Evolutionary conservation across 2,888 invertebrate genomes (phyloP).

Genomic region (Seira musarum): DNA sequence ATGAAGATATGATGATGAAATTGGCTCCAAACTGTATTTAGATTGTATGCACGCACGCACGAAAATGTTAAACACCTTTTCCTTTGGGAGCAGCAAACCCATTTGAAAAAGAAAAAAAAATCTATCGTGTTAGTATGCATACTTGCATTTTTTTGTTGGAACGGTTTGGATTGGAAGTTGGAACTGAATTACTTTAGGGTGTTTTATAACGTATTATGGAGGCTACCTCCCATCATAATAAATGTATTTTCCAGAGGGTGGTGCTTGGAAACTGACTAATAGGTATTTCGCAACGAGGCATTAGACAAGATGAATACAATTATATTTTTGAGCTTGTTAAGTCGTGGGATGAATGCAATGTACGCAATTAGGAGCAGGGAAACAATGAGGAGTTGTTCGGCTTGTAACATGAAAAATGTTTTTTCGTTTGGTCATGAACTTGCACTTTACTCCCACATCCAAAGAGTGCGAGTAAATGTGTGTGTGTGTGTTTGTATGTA

Average conservation of each 20-base stretch:
- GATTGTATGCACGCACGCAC: too few relatives aligned
- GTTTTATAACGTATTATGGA: neutral
- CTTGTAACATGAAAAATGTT: neutral
- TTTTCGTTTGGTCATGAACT: neutral
- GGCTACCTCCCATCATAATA: neutral
- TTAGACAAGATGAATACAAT: constrained; percentile 7
- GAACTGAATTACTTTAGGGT: too few relatives aligned
- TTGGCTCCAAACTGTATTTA: too few relatives aligned
- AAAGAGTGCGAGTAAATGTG: constrained; percentile 36
- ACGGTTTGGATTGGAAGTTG: too few relatives aligned
- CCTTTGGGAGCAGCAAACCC: too few relatives aligned
- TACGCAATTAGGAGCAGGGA: constrained; percentile 19
- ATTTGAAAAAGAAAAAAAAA: too few relatives aligned
- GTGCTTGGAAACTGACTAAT: neutral
- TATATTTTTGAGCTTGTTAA: too few relatives aligned
- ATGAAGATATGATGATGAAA: too few relatives aligned
- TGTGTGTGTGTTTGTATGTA: too few relatives aligned
- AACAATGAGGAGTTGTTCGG: neutral
- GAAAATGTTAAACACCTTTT: too few relatives aligned
- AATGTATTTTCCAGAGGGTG: neutral
- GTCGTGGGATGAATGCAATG: constrained; percentile 25
- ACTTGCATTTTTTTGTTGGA: too few relatives aligned
- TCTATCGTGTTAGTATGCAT: too few relatives aligned
- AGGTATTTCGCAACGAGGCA: neutral
- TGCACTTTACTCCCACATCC: constrained; percentile 27